phyloP scores from a whole-genome alignment of 2,797 vertebrate species.

The Gallinago solitaria region DNA sequence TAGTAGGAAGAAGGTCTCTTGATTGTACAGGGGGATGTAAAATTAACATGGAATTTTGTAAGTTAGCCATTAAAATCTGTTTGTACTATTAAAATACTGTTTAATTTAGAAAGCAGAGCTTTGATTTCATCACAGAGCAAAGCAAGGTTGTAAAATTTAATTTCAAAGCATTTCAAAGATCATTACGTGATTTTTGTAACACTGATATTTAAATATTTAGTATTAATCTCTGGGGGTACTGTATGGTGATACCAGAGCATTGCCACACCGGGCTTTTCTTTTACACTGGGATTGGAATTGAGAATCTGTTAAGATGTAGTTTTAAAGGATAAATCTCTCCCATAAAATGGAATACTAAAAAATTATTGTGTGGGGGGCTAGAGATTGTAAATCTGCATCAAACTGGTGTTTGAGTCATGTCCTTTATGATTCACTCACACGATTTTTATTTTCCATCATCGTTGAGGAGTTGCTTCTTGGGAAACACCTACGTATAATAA shows the following conservation, averaged over 20 bases:
- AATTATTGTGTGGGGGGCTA: neutral
- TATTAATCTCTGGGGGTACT: neutral
- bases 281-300: neutral
- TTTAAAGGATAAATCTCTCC: neutral
- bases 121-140: constrained; percentile 3
- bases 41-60: constrained; percentile 23
- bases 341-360: neutral
- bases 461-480: neutral
- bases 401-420: neutral
- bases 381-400: neutral
- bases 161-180: constrained; percentile 10
- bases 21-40: constrained; percentile 31
- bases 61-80: neutral
- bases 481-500: neutral
- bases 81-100: neutral
- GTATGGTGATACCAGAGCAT: neutral
- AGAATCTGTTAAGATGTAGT: neutral
- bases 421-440: neutral
- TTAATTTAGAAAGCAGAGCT: neutral
- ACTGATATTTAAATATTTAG: neutral
- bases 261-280: neutral
- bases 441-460: neutral
- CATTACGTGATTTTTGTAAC: neutral
- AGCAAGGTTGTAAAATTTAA: neutral
- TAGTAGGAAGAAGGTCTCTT: constrained; percentile 29